A percentile compares a stretch with the other conserved stretches of the same genome.
phyloP scores from a whole-genome alignment of 2,888 invertebrate genomes.

The Tenthredo livida region DNA sequence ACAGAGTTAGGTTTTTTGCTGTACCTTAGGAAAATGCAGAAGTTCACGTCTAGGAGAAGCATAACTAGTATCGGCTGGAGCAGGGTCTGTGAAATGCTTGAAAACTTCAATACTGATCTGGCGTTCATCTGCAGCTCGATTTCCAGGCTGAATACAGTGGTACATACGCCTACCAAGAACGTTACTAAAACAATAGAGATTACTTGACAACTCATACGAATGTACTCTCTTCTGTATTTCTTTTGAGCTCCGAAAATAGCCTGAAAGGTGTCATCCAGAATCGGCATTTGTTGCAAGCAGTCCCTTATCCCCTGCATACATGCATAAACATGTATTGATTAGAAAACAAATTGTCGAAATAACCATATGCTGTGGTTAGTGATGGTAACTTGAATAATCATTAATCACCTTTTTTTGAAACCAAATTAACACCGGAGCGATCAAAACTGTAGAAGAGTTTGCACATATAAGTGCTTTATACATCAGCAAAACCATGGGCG shows the following conservation, averaged over 20 bases:
- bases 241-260: not conserved
- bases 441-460: not conserved
- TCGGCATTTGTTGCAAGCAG: not conserved
- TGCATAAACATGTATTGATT: not conserved
- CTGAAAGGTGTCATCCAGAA: not conserved
- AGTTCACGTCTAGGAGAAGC: not conserved
- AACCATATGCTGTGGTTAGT: too few relatives aligned
- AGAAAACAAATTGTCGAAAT: not conserved
- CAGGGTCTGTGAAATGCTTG: not conserved
- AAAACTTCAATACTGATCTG: not conserved
- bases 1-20: not conserved
- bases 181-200: not conserved
- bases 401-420: constrained; percentile 2
- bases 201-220: not conserved
- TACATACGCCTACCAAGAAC: not conserved
- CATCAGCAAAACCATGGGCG: not conserved
- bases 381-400: not conserved
- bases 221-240: not conserved
- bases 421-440: not conserved
- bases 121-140: constrained; percentile 47
- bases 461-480: not conserved
- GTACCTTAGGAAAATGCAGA: constrained; percentile 4
- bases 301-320: not conserved
- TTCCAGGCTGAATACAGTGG: constrained; percentile 12
- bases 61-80: constrained; percentile 32